Evolutionary conservation across 2,797 vertebrate genomes (phyloP).

Genomic region (Phoeniculus purpureus): DNA sequence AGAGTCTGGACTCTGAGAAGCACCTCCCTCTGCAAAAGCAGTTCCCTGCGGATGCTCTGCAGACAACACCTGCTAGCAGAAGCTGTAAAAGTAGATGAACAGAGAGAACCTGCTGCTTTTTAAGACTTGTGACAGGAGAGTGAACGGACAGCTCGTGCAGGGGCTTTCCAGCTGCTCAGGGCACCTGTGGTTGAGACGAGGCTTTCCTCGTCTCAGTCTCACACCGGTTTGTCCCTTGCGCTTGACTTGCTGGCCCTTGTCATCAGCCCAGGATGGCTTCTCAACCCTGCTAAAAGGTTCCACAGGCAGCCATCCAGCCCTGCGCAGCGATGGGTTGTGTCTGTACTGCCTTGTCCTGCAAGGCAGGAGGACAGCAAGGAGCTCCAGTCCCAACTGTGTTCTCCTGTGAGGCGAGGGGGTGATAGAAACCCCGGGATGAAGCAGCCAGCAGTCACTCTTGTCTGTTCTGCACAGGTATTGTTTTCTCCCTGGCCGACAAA

Average conservation of each 20-base stretch:
- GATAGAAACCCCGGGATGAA: not conserved
- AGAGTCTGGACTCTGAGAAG: not conserved
- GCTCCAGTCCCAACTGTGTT: not conserved
- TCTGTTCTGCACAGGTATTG: slow-evolving; percentile 77
- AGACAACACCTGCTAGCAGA: not conserved
- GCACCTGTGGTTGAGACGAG: not conserved
- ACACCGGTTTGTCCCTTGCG: not conserved
- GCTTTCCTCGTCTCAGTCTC: not conserved
- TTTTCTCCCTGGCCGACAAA: slow-evolving; percentile 90
- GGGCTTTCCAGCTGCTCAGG: not conserved
- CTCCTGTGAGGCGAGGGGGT: not conserved
- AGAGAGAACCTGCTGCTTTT: not conserved
- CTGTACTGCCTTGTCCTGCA: not conserved
- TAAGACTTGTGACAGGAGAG: not conserved
- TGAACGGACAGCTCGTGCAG: not conserved
- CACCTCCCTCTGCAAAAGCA: not conserved
- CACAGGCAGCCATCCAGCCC: not conserved
- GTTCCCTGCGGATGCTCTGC: not conserved
- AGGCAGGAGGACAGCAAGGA: not conserved
- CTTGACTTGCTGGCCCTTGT: not conserved
- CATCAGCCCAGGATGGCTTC: not conserved
- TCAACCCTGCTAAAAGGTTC: not conserved
- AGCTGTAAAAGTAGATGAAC: not conserved
- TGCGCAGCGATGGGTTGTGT: not conserved
- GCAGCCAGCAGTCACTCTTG: not conserved